Percentiles rank a stretch among this genome's conserved stretches.
Evolutionary conservation across 2,888 invertebrate genomes (phyloP).

Genomic region (Chrysodeixis includens): DNA sequence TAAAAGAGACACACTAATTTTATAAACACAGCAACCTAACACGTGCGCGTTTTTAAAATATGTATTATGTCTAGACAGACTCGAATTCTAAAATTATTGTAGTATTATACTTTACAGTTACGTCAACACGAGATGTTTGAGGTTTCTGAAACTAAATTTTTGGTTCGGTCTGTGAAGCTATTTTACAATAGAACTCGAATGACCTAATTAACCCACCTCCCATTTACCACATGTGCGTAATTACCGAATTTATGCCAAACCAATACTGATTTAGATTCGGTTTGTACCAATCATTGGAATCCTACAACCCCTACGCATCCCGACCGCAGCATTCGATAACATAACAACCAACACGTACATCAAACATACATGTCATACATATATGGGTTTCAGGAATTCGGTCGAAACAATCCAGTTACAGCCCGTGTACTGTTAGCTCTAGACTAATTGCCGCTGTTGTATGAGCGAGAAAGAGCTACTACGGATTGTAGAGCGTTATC

Average conservation of each 20-base stretch:
- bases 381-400: background rate
- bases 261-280: background rate
- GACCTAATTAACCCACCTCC: too few relatives aligned
- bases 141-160: too few relatives aligned
- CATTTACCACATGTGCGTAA: background rate
- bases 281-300: background rate
- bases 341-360: background rate
- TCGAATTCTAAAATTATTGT: background rate
- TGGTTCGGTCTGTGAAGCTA: too few relatives aligned
- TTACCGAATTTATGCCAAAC: background rate
- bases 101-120: background rate
- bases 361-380: background rate
- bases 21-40: background rate
- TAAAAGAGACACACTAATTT: background rate
- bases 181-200: too few relatives aligned
- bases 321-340: background rate
- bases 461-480: too few relatives aligned
- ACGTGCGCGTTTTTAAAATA: background rate
- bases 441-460: too few relatives aligned
- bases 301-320: constrained; percentile 1
- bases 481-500: too few relatives aligned
- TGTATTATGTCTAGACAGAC: background rate
- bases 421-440: too few relatives aligned
- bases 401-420: background rate
- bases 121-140: background rate